These are phyloP conservation scores for Virgularia gustaviana DNA, from an alignment of 92 coral and sea anemone genomes.

Conservation along the genomic window DNA sequence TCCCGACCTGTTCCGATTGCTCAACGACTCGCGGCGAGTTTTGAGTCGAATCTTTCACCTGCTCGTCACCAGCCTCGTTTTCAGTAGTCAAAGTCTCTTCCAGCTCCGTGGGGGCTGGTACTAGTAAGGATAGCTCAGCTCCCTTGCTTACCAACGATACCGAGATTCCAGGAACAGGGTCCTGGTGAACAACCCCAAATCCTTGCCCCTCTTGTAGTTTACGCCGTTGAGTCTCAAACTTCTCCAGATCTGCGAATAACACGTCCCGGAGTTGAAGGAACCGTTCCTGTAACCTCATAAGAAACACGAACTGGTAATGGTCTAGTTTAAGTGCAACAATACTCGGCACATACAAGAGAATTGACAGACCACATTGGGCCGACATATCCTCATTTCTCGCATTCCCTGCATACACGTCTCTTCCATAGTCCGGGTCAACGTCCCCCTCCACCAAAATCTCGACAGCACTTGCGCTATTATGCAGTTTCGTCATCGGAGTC, in stretches of 20 bases:
- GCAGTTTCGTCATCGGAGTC: not conserved
- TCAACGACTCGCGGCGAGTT: constrained; percentile 48
- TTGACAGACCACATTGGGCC: constrained; percentile 51
- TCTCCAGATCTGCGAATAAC: constrained; percentile 33
- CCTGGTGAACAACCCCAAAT: not conserved
- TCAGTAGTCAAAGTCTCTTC: constrained; percentile 53
- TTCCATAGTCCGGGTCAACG: not conserved
- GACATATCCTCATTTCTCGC: constrained; percentile 16
- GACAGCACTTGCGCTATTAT: constrained; percentile 1
- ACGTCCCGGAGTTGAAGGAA: constrained; percentile 60
- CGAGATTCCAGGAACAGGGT: constrained; percentile 37
- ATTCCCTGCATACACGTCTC: constrained; percentile 18
- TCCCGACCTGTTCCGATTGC: constrained; percentile 27
- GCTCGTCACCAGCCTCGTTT: constrained; percentile 68
- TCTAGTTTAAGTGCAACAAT: constrained; percentile 62
- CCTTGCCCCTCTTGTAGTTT: constrained; percentile 25
- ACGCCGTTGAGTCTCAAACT: constrained; percentile 53
- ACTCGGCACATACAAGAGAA: constrained; percentile 61
- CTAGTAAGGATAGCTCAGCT: constrained; percentile 67
- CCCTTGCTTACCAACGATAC: constrained; percentile 72
- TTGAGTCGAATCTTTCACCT: constrained; percentile 58
- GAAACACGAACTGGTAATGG: constrained; percentile 86
- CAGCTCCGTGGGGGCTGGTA: constrained; percentile 67
- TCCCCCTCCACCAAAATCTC: constrained; percentile 18
- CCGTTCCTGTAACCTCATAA: constrained; percentile 85